These are phyloP conservation scores for Drosophila ohnishii DNA, from an alignment of 1,140 invertebrate species.

Conservation along the genomic window DNA sequence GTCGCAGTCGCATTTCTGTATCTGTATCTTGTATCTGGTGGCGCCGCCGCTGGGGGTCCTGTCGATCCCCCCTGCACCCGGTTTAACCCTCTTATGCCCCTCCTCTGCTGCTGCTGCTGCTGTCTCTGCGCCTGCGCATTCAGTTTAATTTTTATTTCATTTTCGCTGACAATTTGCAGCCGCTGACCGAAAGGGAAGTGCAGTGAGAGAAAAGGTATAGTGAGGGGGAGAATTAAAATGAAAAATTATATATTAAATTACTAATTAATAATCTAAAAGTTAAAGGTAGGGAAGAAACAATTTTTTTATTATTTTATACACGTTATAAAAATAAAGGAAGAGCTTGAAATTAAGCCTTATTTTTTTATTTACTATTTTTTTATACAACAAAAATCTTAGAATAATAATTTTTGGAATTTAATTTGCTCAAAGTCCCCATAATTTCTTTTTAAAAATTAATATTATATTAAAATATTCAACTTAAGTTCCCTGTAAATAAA, in stretches of 20 bases:
- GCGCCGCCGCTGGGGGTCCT: conserved; percentile 79
- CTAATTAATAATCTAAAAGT: no score
- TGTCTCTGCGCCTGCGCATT: conserved; percentile 68
- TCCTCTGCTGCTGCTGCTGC: neutral
- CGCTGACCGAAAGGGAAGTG: conserved; percentile 34
- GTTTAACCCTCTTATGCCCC: conserved; percentile 1
- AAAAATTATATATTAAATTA: neutral
- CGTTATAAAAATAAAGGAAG: no score
- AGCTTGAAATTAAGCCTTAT: no score
- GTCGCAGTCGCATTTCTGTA: conserved; percentile 55
- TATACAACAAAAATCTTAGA: no score
- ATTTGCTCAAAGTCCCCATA: no score
- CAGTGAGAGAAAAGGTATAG: neutral
- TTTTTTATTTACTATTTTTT: no score
- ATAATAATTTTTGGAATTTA: no score
- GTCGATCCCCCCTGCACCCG: conserved; percentile 27
- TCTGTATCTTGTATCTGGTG: conserved; percentile 79
- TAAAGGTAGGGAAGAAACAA: no score
- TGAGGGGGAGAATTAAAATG: neutral
- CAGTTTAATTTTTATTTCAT: conserved; percentile 80
- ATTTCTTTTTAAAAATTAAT: no score
- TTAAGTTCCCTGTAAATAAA: no score
- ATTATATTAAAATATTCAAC: no score
- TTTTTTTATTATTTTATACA: no score
- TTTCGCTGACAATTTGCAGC: conserved; percentile 73